Evolutionary conservation across 2,888 invertebrate genomes (phyloP), one percentile per base, ranked within the genome.

Genomic region (Cantharis rufa): DNA sequence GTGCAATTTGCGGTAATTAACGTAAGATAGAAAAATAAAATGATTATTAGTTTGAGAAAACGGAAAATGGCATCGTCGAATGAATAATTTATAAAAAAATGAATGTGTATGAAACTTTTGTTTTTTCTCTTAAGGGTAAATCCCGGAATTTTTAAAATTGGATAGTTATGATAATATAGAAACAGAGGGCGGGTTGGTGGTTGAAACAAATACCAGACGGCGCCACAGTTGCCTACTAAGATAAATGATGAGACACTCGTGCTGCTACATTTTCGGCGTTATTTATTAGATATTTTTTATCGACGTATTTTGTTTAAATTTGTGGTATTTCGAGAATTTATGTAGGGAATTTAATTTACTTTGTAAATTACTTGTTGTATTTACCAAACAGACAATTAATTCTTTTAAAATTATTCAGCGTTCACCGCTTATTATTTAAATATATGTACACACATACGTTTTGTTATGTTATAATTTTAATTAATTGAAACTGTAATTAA

Each of bases 151-250:
- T 78, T 72, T 48, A 48, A 72, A 77, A 72, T 75, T 73, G 80
- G 80, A 81, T 81, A 82, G 83, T 83, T 83, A 83, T 83, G 83
- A 81, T 83, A 83, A 83, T 83, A 75, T 69, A 74, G 75, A 82
- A 81, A 80, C 80, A 82, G 80, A 81, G 82, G 83, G 83, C 83
- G 83, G 82, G 79, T 79, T 81, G 77, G 81, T 80, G 82, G 82
- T 83, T 82, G 80, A 82, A 83, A 82, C 83, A 82, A 82, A 83
- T 83, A 80, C 83, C 83, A 83, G 83, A 83, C 83, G 83, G 83
- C 83, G 83, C 82, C 83, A 78, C 77, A 71, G 80, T 81, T 80
- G 81, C 80, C 81, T 81, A 79, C 75, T 78, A 83, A 84, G 82
- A 84, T 84, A 84, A 84, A 84, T 84, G 84, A 83, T 83, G 80